Evolutionary conservation across 92 coral and sea anemone genomes (phyloP), one percentile per base, ranked within the genome.

Genomic region (Diadumene lineata): DNA sequence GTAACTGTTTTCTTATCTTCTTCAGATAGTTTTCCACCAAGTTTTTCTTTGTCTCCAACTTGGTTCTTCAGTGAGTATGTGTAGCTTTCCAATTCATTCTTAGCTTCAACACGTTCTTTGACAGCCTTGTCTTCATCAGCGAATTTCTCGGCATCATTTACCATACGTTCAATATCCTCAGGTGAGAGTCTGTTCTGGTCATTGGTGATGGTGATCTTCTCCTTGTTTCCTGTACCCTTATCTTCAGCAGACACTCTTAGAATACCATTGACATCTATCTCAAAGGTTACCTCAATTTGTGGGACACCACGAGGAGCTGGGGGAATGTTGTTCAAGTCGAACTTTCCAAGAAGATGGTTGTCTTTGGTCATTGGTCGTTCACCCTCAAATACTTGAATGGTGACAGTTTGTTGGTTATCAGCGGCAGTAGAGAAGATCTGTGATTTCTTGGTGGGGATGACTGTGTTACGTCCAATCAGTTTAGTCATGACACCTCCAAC

Each of bases 401-500:
- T 94, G 85, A 94, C 98, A 24, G 97, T 93, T 87, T 94, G 92
- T 75, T 94, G 98, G 87, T 94, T 94, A 66, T 94, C 98, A 55
- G 98, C 98, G 31, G 98, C 98, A 50, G 98, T 94, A 64, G 98
- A 94, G 87, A 94, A 94, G 82, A 94, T 81, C 84, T 94, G 98
- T 29, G 98, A 86, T 58, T 94, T 94, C 87, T 94, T 94, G 51
- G 98, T 92, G 27, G 98, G 98, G 70, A 94, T 94, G 65, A 94
- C 98, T 21, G 98, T 92, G 83, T 94, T 94, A 22, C 98, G 92
- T 30, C 76, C 60, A 69, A 94, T 94, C 11, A 94, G 97, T 67
- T 94, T 94, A 73, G 98, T 94, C 98, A 94, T 94, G 43, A 94
- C 98, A 60, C 98, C 98, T 67, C 98, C 98, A 50, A 94, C 98